Evolutionary conservation across 2,113 vertebrate genomes (phyloP), one percentile per base, ranked within the genome.

Genomic region (Cyphomyrus discorhynchus): DNA sequence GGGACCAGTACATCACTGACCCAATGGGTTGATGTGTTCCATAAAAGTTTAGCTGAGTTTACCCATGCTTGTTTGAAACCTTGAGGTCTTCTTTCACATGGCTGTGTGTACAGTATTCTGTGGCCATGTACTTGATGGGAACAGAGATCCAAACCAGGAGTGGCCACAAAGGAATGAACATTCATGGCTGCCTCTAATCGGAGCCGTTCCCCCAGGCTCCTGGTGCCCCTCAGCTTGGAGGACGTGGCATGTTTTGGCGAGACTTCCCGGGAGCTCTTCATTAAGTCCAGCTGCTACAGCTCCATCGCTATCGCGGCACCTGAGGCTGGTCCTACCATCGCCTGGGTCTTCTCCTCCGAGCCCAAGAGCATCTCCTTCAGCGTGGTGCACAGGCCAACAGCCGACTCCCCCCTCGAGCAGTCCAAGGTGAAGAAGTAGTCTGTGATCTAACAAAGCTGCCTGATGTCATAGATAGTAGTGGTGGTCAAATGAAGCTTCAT

Each of bases 291-390:
- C 90, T 97, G 97, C 92, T 99, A 98, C 95, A 98, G 98, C 92
- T 92, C 95, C 88, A 95, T 99, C 94, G 94, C 96, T 89, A 96
- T 99, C 93, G 95, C 93, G 0, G 93, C 97, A 91, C 91, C 91
- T 3, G 93, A 95, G 50, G 90, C 94, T 0, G 98, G 98, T 2
- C 94, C 96, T 66, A 97, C 96, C n/a, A 96, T 99, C 89, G 95
- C 94, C 93, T 99, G 98, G 98, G 95, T 96, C 66, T 99, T 99
- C 93, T 98, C 98, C 74, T 99, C 98, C 0, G 96, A 98, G 50
- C 97, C 98, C 88, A 99, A 99, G 93, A 99, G 98, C 92, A 97
- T 99, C 92, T 96, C 97, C 89, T 99, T 99, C 95, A 97, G 97
- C 0, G 96, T 99, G 87, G 97, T 99, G 58, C 98, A 97, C 94